These are phyloP conservation scores for Adelphocoris suturalis DNA, from an alignment of 2,888 invertebrate species.

Conservation along the genomic window DNA sequence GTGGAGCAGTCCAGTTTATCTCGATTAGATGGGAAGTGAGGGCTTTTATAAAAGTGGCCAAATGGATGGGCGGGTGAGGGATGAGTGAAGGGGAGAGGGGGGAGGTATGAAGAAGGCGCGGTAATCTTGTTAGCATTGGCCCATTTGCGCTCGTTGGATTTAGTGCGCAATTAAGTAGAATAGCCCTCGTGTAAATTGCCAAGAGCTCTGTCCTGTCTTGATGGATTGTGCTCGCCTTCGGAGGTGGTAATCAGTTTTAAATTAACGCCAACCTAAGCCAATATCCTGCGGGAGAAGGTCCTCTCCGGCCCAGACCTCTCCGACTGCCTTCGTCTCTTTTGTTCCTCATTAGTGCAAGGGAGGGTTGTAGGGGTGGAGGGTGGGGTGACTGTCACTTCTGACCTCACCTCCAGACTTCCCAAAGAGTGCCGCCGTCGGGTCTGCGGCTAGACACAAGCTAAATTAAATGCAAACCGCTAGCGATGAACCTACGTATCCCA, in stretches of 20 bases:
- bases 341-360: constrained; percentile 47
- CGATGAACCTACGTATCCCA: neutral
- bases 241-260: constrained; percentile 70
- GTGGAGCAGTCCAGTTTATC: constrained; percentile 34
- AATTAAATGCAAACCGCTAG: neutral
- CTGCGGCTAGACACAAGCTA: neutral
- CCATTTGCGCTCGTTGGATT: constrained; percentile 71
- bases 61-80: neutral
- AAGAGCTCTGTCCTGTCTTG: constrained; percentile 70
- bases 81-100: neutral
- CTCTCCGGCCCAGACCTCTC: neutral
- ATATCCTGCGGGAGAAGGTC: constrained; percentile 1
- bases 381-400: constrained; percentile 15
- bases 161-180: constrained; percentile 71
- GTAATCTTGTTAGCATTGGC: constrained; percentile 67
- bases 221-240: constrained; percentile 65
- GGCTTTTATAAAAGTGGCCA: constrained; percentile 46
- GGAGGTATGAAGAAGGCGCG: constrained; percentile 52
- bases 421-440: neutral
- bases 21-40: constrained; percentile 44
- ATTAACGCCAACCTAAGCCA: constrained; percentile 67
- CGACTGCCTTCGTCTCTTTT: constrained; percentile 34
- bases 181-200: constrained; percentile 71
- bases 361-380: too few species aligned
- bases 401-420: neutral